phyloP scores from a whole-genome alignment of 1,140 invertebrate genomes.

The Halesus radiatus region DNA sequence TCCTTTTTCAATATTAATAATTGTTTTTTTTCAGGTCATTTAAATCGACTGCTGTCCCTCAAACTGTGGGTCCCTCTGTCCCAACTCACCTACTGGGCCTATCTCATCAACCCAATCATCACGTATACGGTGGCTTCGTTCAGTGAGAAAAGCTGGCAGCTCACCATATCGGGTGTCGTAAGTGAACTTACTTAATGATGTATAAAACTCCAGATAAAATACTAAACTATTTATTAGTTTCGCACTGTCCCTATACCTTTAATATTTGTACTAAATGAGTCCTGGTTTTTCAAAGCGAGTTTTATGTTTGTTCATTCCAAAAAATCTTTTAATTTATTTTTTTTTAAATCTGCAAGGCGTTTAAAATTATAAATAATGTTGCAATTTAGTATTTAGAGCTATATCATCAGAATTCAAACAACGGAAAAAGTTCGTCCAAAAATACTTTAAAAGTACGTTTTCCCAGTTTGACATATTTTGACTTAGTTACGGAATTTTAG shows the following conservation, averaged over 20 bases:
- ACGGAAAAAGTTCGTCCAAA: background rate
- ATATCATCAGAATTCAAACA: background rate
- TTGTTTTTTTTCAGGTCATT: background rate
- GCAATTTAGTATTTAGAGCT: too few species aligned
- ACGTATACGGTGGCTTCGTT: slow-evolving; percentile 19
- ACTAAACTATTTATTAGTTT: background rate
- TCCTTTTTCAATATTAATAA: background rate
- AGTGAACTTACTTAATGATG: background rate
- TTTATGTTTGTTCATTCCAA: too few species aligned
- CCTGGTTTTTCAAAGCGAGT: too few species aligned
- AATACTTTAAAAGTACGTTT: background rate
- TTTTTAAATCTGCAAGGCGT: too few species aligned
- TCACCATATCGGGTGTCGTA: background rate
- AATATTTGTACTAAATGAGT: too few species aligned
- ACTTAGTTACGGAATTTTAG: too few species aligned
- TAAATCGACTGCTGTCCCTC: slow-evolving; percentile 59
- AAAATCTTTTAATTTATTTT: too few species aligned
- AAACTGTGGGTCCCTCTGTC: slow-evolving; percentile 67
- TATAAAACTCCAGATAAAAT: background rate
- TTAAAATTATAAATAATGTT: too few species aligned
- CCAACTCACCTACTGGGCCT: slow-evolving; percentile 68
- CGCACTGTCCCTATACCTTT: too few species aligned
- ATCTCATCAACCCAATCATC: slow-evolving; percentile 69
- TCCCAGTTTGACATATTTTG: too few species aligned
- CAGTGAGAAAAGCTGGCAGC: slow-evolving; percentile 10